Evolutionary conservation across 2,888 invertebrate genomes (phyloP).

Genomic region (Drosophila colorata): DNA sequence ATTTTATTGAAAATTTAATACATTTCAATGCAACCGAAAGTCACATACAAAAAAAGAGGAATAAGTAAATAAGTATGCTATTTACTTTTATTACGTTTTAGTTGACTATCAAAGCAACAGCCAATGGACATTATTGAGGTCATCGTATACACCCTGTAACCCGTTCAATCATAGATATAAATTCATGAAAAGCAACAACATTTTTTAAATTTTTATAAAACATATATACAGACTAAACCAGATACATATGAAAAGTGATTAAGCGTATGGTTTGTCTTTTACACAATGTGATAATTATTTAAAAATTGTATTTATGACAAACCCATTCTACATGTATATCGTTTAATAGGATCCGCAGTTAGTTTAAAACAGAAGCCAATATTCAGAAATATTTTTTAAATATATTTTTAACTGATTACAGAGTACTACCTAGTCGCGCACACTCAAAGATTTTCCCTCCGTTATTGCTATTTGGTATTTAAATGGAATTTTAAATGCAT

Average conservation of each 20-base stretch:
- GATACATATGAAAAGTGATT: too few species aligned
- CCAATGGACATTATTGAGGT: slow-evolving; percentile 31
- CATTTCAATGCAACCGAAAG: slow-evolving; percentile 21
- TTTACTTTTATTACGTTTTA: slow-evolving; percentile 60
- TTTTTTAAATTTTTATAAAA: neutral
- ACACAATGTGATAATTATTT: too few species aligned
- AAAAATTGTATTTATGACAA: too few species aligned
- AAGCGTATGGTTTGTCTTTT: too few species aligned
- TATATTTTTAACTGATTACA: neutral
- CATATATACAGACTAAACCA: too few species aligned
- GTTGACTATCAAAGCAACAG: slow-evolving; percentile 53
- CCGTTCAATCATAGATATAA: neutral
- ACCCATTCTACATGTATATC: too few species aligned
- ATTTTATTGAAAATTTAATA: slow-evolving; percentile 53
- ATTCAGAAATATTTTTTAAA: neutral
- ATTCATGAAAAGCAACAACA: neutral
- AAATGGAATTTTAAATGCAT: slow-evolving; percentile 64
- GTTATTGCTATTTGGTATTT: slow-evolving; percentile 51
- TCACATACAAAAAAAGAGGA: slow-evolving; percentile 11
- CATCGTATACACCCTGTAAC: slow-evolving; percentile 7
- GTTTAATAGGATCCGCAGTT: too few species aligned
- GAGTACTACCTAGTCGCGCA: neutral
- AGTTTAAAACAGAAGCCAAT: neutral
- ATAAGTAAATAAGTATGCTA: slow-evolving; percentile 47
- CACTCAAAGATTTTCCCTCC: slow-evolving; percentile 19